These are phyloP conservation scores for Silurus aristotelis DNA, from an alignment of 2,797 vertebrate species.

Conservation along the genomic window DNA sequence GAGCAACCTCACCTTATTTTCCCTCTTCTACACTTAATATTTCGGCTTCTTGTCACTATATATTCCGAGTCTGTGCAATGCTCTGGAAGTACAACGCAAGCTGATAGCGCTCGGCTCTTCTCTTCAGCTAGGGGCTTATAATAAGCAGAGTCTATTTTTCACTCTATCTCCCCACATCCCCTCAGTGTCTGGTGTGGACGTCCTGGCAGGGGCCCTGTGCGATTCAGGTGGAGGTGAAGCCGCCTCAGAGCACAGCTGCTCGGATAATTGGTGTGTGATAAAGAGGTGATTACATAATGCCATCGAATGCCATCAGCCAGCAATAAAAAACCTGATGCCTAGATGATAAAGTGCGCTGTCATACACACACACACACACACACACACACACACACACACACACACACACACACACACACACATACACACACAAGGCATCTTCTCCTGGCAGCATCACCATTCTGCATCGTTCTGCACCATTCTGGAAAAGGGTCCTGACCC, in stretches of 20 bases:
- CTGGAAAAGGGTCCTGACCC: slow-evolving; percentile 69
- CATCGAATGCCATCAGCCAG: slow-evolving; percentile 80
- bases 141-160: slow-evolving; percentile 48
- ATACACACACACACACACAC: slow-evolving; percentile 17
- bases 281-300: slow-evolving; percentile 83
- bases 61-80: background rate
- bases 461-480: slow-evolving; percentile 53
- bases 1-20: background rate
- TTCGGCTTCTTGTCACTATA: background rate
- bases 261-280: slow-evolving; percentile 85
- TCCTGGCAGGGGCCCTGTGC: slow-evolving; percentile 73
- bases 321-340: slow-evolving; percentile 83
- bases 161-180: slow-evolving; percentile 40
- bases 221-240: slow-evolving; percentile 67
- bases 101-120: background rate
- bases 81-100: background rate
- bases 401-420: slow-evolving; percentile 46
- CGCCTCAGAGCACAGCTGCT: slow-evolving; percentile 75
- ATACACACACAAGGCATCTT: slow-evolving; percentile 67
- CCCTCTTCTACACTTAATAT: background rate
- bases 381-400: slow-evolving; percentile 18
- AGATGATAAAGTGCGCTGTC: slow-evolving; percentile 76
- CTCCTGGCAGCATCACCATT: slow-evolving; percentile 55
- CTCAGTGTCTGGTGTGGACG: slow-evolving; percentile 50
- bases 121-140: slow-evolving; percentile 45